These are phyloP conservation scores for Caiman crocodilus DNA, from an alignment of 2,797 vertebrate genomes.

Conservation along the genomic window DNA sequence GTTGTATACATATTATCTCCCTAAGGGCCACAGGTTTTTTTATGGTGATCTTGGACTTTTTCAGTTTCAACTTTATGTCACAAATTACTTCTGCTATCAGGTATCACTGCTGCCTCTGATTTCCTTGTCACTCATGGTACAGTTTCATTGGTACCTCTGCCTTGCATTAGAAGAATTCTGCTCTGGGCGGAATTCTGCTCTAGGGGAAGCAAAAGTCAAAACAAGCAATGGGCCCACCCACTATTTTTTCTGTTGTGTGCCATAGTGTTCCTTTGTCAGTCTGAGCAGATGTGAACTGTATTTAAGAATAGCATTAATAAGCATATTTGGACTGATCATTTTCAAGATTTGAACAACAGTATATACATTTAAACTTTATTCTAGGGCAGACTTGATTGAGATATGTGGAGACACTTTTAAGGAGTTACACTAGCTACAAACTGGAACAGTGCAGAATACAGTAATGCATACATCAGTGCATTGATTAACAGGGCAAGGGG, in stretches of 20 bases:
- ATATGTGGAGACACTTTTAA: accelerated
- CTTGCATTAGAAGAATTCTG: background rate
- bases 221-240: background rate
- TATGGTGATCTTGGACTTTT: background rate
- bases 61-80: background rate
- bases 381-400: too few relatives aligned
- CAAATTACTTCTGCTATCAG: background rate
- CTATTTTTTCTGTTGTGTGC: too few relatives aligned
- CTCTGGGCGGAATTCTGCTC: too few relatives aligned
- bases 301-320: background rate
- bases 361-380: accelerated
- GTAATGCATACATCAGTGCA: accelerated
- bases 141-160: accelerated
- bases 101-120: background rate
- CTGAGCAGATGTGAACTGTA: too few relatives aligned
- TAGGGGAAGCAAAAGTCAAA: background rate
- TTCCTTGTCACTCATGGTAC: background rate
- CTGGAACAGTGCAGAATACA: accelerated
- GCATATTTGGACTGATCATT: accelerated
- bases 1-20: too few relatives aligned
- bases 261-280: too few relatives aligned
- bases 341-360: accelerated
- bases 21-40: background rate
- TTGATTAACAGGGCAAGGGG: accelerated
- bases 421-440: accelerated